A percentile compares a stretch with the other conserved stretches of the same genome.
Conservation (phyloP, 1,140 invertebrate species). For the Kradibia gibbosae region DNA sequence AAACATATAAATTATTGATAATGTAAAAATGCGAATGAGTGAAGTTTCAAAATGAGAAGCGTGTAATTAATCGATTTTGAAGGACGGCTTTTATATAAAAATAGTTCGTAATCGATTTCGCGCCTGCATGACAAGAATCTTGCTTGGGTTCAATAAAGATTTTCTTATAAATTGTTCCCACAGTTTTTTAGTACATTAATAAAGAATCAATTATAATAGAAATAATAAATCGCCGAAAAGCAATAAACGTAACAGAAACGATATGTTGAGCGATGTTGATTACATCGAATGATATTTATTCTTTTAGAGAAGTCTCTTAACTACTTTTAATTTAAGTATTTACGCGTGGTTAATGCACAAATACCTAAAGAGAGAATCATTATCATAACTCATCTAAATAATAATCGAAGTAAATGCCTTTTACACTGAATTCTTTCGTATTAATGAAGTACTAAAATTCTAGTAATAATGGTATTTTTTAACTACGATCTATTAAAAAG, state of each 20-base stretch:
- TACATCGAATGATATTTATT: not conserved
- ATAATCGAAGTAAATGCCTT: not conserved
- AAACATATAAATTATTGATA: not conserved
- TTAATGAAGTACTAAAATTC: not conserved
- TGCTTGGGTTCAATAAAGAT: not conserved
- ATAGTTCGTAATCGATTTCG: not conserved
- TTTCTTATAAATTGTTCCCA: conserved; percentile 6
- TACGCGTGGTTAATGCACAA: too few species aligned
- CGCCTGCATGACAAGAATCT: not conserved
- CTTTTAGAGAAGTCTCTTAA: not conserved
- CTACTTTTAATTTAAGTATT: too few species aligned
- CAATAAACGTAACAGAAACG: not conserved
- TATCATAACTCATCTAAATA: not conserved
- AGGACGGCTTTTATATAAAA: not conserved
- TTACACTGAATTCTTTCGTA: not conserved
- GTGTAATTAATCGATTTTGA: not conserved
- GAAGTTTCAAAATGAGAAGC: not conserved
- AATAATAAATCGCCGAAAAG: not conserved
- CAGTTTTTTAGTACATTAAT: not conserved
- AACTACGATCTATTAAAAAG: not conserved
- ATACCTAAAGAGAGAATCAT: too few species aligned
- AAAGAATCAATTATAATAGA: conserved; percentile 2
- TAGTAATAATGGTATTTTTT: conserved; percentile 2
- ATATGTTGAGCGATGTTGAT: not conserved
- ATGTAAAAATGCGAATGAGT: not conserved